Base-by-base conservation (phyloP, 2,113 vertebrate genomes). In the Rattus rattus region DNA sequence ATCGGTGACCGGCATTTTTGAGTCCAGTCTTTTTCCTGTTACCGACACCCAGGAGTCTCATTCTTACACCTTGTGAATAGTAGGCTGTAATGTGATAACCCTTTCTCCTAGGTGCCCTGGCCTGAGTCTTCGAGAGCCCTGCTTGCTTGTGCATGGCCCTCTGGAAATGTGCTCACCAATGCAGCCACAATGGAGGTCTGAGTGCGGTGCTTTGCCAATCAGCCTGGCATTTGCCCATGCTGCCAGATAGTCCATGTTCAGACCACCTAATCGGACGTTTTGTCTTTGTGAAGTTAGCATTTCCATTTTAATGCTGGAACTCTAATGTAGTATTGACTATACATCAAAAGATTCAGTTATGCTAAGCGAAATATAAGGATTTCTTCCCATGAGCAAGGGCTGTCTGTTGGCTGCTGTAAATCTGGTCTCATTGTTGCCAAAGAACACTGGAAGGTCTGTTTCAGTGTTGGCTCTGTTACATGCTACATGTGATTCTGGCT, bases 281-380 rank as follows among this genome's bases (percentile, higher is more conserved):
- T 69, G 72, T 28, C 72, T 95, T 86, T 95, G 7, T 96, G 56
- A 67, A 88, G 8, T 81, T 47, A 33, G 63, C 79, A 43, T 91
- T 96, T 96, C 92, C 4, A 13, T 81, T 95, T 96, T 30, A 92
- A 77, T 97, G 61, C 87, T 95, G 77, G 86, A 88, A 95, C 88
- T 83, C 69, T 56, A 77, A 52, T 33, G 24, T 70, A 54, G n/a
- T 87, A 79, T 95, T 81, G 75, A 90, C 92, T 85, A 43, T 85
- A 39, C 36, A 24, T 83, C 67, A 36, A 75, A 80, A 84, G 69
- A 91, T 87, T 87, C 54, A 96, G 76, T 92, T 96, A 69, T 22
- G 8, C 16, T 47, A 88, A 91, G 56, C 86, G 49, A 97, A 92
- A 92, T 87, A 43, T 52, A 81, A 94, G 73, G 30, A 16, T 96